Base-by-base conservation (phyloP, 1,140 invertebrate species). In the Carposina sasakii region DNA sequence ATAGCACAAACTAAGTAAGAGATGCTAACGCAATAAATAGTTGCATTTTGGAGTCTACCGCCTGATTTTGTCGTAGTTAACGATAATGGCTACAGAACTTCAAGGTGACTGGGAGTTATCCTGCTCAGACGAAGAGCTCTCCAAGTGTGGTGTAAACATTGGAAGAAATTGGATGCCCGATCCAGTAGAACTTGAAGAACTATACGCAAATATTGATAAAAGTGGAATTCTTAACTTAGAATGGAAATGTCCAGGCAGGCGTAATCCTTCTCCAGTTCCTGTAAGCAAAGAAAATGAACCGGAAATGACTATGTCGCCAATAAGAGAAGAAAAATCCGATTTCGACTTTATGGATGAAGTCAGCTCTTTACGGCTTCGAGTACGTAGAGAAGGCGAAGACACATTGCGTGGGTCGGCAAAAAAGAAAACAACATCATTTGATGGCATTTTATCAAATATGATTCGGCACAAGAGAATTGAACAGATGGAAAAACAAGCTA, bases 341-440 rank as follows among this genome's bases (percentile, higher is more conserved):
- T 92, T 92, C 71, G 91, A 92, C 76, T 93, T 92, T 47, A 90
- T 91, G 89, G 91, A 92, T 54, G 91, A 92, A 76, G 89, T 90
- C 64, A 87, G 87, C 36, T 90, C 89, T 1, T 86, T 91, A 16
- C 85, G 88, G 52, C 64, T 91, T 31, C 88, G 89, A 46, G 90
- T 91, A 5, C 65, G 85, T 0, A 86, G 90, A 56, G 87, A 89
- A 51, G 89, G 89, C 0, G 87, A 88, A 48, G 89, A 88, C 44
- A 89, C 89, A 3, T 85, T 91, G 12, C 88, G 91, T 59, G 91
- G 91, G 3, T 91, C 91, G 56, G 91, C 91, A 0, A 93, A 92
- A 63, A 92, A 92, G 73, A 92, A 92, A 75, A 92, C 91, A 1
- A 91, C 91, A 0, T 92, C 90, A 28, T 89, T 92, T 57, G 91